Conservation (phyloP, 2,113 vertebrate species). For the Phrynosoma blainvillii region DNA sequence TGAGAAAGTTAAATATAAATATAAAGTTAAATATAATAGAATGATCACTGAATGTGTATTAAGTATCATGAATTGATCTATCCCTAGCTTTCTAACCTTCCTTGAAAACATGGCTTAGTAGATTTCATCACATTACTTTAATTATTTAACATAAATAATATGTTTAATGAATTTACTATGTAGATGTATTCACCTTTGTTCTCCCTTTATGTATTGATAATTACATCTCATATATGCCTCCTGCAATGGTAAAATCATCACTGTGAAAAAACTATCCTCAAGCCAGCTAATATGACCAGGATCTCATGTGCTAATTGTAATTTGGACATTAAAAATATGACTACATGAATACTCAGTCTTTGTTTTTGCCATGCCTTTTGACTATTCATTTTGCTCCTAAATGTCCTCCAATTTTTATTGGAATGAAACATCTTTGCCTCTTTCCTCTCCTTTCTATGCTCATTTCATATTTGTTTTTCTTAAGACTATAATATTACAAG, state of each 20-base stretch:
- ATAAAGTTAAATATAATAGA: no score
- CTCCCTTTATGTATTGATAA: neutral
- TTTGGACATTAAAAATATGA: no score
- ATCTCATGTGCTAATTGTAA: neutral
- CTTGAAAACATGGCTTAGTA: neutral
- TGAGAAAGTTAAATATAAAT: no score
- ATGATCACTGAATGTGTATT: no score
- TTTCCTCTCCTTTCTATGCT: neutral
- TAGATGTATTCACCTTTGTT: neutral
- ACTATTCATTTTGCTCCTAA: neutral
- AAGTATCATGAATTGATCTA: neutral
- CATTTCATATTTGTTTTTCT: neutral
- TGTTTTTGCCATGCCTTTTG: neutral
- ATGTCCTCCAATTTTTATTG: accelerated
- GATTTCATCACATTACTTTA: neutral
- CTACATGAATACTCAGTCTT: neutral
- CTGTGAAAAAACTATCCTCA: neutral
- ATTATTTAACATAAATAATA: neutral
- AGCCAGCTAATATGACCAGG: neutral
- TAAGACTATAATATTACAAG: neutral
- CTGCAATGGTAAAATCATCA: neutral
- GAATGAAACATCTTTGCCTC: neutral
- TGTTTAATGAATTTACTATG: neutral
- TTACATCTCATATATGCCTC: neutral
- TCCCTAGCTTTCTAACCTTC: neutral